phyloP scores from a whole-genome alignment of 2,797 vertebrate species.

The Myiotriccus ornatus region DNA sequence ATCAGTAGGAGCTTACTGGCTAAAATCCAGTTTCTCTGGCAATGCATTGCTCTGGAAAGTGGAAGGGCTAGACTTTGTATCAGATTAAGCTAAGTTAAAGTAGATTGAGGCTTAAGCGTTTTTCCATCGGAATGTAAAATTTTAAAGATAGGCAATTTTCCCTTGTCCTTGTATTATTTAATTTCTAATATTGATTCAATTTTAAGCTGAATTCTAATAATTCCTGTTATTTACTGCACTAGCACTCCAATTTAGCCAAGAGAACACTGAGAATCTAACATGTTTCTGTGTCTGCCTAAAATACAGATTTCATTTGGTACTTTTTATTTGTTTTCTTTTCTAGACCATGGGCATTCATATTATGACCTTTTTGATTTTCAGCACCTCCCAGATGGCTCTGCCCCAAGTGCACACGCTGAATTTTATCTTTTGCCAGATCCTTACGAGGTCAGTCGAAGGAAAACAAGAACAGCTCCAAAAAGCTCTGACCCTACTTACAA shows the following conservation, averaged over 20 bases:
- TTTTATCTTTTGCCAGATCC: constrained; percentile 82
- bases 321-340: constrained; percentile 59
- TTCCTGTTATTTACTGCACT: not conserved
- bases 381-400: constrained; percentile 82
- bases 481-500: constrained; percentile 87
- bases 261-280: not conserved
- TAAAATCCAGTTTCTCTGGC: not conserved
- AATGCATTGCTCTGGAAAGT: not conserved
- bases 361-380: constrained; percentile 65
- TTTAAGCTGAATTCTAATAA: not conserved
- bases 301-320: constrained; percentile 22
- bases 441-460: constrained; percentile 75
- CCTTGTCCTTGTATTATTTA: not conserved
- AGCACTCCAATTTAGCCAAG: not conserved
- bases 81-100: not conserved
- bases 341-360: constrained; percentile 48
- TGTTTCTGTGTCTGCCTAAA: constrained; percentile 18
- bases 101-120: not conserved
- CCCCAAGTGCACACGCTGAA: constrained; percentile 83
- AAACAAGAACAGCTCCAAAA: constrained; percentile 86
- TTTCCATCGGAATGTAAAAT: not conserved
- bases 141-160: not conserved
- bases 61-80: not conserved
- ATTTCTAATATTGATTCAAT: not conserved
- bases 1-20: not conserved